Evolutionary conservation across 2,888 invertebrate species (phyloP), one percentile per base, ranked within the genome.

Genomic region (Barypeithes pellucidus): DNA sequence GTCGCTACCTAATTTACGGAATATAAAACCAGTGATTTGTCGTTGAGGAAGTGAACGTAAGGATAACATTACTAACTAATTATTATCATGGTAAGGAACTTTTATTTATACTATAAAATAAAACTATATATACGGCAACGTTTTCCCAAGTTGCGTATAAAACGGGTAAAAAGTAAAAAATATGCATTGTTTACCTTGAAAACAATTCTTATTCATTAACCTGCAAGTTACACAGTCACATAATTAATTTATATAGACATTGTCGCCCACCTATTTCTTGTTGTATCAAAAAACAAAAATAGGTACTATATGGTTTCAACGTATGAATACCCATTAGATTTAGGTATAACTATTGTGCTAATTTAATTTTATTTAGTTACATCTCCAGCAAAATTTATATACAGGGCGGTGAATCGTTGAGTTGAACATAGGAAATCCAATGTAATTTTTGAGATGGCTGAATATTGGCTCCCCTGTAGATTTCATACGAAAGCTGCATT

Each of bases 101-200:
- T 47, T 47, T 20, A 47, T 47, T 47, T 47, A 20, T 45, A 4
- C 43, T 16, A n/a, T n/a, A 45, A 16, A 45, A 45, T 45, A 16
- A 47, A 20, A 47, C 2, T 47, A 20, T 18, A 39, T 39, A 39
- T n/a, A 29, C 12, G 1, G n/a, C 8, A 12, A 39, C 12, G 39
- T 39, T 39, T 39, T 39, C 12, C 4, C 39, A n/a, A n/a, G 39
- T 39, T 39, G n/a, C 39, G n/a, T 39, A 39, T 12, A 9, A 4
- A 39, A n/a, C 12, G n/a, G n/a, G 29, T 29, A 39, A 39, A 39
- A 39, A 4, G 12, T 39, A 39, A 39, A 36, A 39, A 29, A 29
- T 29, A 39, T 39, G 9, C 3, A 11, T 20, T 47, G 47, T 11
- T 47, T 47, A 22, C 47, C 47, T 47, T 47, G 47, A 47, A 47